Conservation (phyloP, 2,113 vertebrate genomes). For the Callocephalon fimbriatum region DNA sequence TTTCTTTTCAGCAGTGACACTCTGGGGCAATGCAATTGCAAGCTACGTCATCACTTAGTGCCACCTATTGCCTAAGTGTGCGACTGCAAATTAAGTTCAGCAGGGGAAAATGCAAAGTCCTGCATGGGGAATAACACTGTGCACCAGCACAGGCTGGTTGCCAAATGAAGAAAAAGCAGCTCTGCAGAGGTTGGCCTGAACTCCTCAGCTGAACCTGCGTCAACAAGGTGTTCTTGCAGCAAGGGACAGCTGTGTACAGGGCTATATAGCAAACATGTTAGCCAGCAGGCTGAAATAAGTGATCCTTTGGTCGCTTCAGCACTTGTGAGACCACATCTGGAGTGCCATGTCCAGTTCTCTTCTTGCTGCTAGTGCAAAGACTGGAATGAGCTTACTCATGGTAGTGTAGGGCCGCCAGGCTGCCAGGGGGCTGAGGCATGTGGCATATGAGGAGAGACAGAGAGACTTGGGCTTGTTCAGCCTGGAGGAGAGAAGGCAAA, state of each 20-base stretch:
- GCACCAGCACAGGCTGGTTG: neutral
- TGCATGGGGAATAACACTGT: rapidly evolving
- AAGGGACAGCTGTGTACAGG: rapidly evolving
- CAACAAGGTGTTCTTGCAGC: neutral
- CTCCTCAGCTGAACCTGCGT: no score
- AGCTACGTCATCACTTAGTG: neutral
- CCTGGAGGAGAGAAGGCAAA: neutral
- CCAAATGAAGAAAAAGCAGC: neutral
- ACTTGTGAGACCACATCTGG: neutral
- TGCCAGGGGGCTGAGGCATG: neutral
- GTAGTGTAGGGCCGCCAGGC: no score
- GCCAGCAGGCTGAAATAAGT: neutral
- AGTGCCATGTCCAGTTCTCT: neutral
- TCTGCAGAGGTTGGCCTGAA: neutral
- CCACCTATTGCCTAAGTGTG: slow-evolving; percentile 20
- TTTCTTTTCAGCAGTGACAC: neutral
- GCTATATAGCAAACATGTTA: rapidly evolving
- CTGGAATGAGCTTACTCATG: neutral
- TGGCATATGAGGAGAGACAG: rapidly evolving
- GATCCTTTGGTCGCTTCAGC: neutral
- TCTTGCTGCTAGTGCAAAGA: neutral
- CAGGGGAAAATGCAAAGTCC: neutral
- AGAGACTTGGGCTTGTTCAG: neutral
- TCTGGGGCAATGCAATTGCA: neutral
- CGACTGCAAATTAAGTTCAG: neutral